These are phyloP conservation scores for Dryas iulia DNA, from an alignment of 1,140 invertebrate species.

Conservation along the genomic window DNA sequence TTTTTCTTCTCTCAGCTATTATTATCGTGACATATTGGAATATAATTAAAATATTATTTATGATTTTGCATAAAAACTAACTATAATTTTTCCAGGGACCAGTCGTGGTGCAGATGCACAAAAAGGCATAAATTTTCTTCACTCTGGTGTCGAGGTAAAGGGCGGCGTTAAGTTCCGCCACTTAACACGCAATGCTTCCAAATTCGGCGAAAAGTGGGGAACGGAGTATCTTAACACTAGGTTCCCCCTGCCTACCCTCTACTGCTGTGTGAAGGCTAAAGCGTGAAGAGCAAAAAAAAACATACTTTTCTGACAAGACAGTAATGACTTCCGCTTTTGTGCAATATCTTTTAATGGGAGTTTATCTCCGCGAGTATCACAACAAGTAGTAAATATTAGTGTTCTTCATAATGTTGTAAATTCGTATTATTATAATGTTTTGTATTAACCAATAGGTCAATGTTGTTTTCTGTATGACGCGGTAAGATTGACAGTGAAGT, in stretches of 20 bases:
- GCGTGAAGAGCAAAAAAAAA: not conserved
- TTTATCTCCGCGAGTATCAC: not conserved
- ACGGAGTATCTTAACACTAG: not conserved
- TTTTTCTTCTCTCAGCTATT: too few species aligned
- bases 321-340: not conserved
- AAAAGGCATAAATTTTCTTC: too few species aligned
- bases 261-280: not conserved
- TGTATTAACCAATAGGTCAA: not conserved
- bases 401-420: not conserved
- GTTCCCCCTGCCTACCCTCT: not conserved
- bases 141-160: not conserved
- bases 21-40: too few species aligned
- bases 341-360: not conserved
- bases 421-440: not conserved
- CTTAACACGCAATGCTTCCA: not conserved
- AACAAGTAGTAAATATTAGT: not conserved
- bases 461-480: not conserved
- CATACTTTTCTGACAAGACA: not conserved
- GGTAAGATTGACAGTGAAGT: not conserved
- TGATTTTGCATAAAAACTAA: too few species aligned
- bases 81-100: too few species aligned
- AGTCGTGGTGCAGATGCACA: not conserved
- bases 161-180: not conserved
- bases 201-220: not conserved
- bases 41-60: too few species aligned